phyloP scores from a whole-genome alignment of 2,888 invertebrate species.

The Papilio demoleus region DNA sequence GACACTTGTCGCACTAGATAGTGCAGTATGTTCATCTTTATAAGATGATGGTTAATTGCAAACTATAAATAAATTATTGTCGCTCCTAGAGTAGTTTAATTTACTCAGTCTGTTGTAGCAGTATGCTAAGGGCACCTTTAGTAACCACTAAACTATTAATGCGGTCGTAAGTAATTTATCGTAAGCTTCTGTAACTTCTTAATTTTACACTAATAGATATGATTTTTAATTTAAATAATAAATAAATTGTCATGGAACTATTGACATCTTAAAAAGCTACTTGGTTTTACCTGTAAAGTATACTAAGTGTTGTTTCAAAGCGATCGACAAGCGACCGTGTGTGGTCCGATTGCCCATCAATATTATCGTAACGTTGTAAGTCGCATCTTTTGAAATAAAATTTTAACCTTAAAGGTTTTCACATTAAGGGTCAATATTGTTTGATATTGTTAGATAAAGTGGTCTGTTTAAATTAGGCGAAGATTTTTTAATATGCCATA shows the following conservation, averaged over 20 bases:
- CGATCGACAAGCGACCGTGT: conserved; percentile 77
- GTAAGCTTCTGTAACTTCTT: not conserved
- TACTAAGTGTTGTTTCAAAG: conserved; percentile 81
- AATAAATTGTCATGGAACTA: conserved; percentile 7
- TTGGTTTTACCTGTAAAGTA: conserved; percentile 79
- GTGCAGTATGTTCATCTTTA: not conserved
- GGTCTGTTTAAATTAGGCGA: conserved; percentile 46
- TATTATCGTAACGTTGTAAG: conserved; percentile 51
- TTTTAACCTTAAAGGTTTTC: conserved; percentile 52
- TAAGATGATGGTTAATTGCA: not conserved
- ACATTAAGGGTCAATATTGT: conserved; percentile 48
- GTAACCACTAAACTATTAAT: no score
- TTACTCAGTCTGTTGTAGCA: no score
- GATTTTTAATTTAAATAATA: not conserved
- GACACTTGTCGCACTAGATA: not conserved
- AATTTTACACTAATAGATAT: no score
- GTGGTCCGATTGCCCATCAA: conserved; percentile 69
- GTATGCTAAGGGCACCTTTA: no score
- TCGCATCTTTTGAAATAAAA: conserved; percentile 45
- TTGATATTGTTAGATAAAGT: conserved; percentile 41
- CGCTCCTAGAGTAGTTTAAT: not conserved
- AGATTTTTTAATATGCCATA: conserved; percentile 71
- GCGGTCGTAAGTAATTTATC: no score
- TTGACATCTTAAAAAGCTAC: conserved; percentile 58
- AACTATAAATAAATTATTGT: not conserved